phyloP scores from a whole-genome alignment of 2,797 vertebrate genomes.

The Sarcophilus harrisii region DNA sequence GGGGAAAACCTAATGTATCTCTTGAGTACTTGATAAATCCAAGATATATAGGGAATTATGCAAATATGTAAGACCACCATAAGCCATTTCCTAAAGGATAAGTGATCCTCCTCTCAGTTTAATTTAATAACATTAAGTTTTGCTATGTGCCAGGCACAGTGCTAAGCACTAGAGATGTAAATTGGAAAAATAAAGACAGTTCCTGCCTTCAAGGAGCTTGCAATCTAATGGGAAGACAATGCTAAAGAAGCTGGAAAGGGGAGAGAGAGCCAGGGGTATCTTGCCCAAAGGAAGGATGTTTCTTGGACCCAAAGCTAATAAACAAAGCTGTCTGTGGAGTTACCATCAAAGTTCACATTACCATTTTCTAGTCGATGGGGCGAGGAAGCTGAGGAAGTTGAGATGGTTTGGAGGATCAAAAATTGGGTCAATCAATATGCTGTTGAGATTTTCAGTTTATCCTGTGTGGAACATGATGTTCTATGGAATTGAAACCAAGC shows the following conservation, averaged over 20 bases:
- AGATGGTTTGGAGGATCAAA: not conserved
- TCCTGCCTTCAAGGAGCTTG: conserved; percentile 10
- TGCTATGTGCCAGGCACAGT: not conserved
- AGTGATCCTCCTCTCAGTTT: not conserved
- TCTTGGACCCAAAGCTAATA: no score
- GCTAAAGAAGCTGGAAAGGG: not conserved
- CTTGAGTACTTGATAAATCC: not conserved
- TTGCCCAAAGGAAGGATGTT: no score
- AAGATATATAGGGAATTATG: not conserved
- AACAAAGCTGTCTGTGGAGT: not conserved
- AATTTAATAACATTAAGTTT: not conserved
- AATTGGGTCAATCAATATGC: not conserved
- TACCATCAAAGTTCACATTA: not conserved
- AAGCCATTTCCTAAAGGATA: not conserved
- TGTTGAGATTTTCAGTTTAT: not conserved
- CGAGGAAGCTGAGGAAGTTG: not conserved
- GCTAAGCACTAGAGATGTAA: not conserved
- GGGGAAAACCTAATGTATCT: not conserved
- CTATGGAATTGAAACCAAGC: not conserved
- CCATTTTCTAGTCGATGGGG: not conserved
- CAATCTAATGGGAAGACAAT: not conserved
- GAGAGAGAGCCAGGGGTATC: not conserved
- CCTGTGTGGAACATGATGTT: not conserved
- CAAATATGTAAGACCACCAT: not conserved
- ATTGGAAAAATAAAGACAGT: not conserved